Base-by-base conservation (phyloP, 1,140 invertebrate species). In the Pantala flavescens region DNA sequence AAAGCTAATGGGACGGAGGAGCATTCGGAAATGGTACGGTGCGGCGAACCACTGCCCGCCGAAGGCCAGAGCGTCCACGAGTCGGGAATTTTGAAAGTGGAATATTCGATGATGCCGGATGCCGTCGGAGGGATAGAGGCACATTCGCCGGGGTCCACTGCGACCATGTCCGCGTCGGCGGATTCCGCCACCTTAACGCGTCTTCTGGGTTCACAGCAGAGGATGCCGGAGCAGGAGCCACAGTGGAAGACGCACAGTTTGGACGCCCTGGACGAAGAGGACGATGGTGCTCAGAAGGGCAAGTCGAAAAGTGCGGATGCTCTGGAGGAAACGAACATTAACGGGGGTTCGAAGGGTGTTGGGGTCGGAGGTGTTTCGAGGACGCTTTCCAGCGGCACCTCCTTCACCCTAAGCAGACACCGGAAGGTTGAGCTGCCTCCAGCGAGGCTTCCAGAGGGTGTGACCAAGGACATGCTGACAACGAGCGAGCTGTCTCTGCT, bases 351-450 rank as follows among this genome's bases (percentile, higher is more conserved):
- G 24, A 21, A 16, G 12, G 49, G 14, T 21, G 49, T 63, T 16
- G 49, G 49, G 14, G 49, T 21, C 49, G 49, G 5, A 3, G 49
- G 49, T 7, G 49, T 63, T 16, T 63, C 49, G 5, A 63, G 49
- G 49, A 63, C 49, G 49, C 49, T 63, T 16, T 63, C 49, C 14
- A 63, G 49, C 49, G 49, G 49, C n/a, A 21, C 76, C 23, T 24
- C 78, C 70, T 83, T 85, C 75, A 82, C 82, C 9, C 75, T 86
- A 24, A 81, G 82, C 23, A 81, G 80, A 70, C 84, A 85, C 76
- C 79, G 81, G 74, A 86, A 84, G 77, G 84, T 83, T 42, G 83
- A 83, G 74, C 78, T 83, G 14, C 80, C 80, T 23, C 80, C 82
- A 7, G 49, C n/a, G 14, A 63, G n/a, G 49, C 16, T 63, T 16